phyloP scores from a whole-genome alignment of 2,888 invertebrate species.

The Drosophila diplacantha region DNA sequence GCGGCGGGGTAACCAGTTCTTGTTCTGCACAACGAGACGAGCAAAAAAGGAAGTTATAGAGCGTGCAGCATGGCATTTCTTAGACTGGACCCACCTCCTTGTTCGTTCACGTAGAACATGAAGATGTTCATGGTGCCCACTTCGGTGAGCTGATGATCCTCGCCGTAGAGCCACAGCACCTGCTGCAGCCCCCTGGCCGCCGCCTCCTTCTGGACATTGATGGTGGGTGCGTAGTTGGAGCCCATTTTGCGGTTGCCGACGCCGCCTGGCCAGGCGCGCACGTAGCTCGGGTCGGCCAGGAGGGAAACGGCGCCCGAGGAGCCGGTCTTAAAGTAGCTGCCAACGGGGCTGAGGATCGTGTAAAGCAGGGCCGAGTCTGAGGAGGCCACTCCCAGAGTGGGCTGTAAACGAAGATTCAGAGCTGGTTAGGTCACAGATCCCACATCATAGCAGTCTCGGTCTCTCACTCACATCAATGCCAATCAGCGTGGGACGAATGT shows the following conservation, averaged over 20 bases:
- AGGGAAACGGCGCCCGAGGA: slow-evolving; percentile 86
- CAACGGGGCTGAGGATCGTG: slow-evolving; percentile 94
- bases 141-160: slow-evolving; percentile 95
- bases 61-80: slow-evolving; percentile 53
- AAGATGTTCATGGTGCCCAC: slow-evolving; percentile 99
- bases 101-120: slow-evolving; percentile 89
- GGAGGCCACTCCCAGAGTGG: slow-evolving; percentile 92
- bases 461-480: slow-evolving; percentile 92
- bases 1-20: slow-evolving; percentile 94
- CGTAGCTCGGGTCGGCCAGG: slow-evolving; percentile 93
- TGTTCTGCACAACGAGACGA: slow-evolving; percentile 81
- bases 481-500: slow-evolving; percentile 96
- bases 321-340: slow-evolving; percentile 90
- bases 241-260: slow-evolving; percentile 97
- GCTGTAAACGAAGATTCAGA: slow-evolving; percentile 80
- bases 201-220: slow-evolving; percentile 89
- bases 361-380: slow-evolving; percentile 94
- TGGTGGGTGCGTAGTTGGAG: slow-evolving; percentile 93
- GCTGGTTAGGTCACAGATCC: no score
- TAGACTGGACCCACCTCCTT: slow-evolving; percentile 84
- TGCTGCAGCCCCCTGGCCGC: slow-evolving; percentile 90
- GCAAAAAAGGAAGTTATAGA: not conserved
- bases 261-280: slow-evolving; percentile 94
- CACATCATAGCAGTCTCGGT: not conserved
- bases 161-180: slow-evolving; percentile 97